Conservation (phyloP, 2,888 invertebrate genomes). For the Torymus aiolomorphi region DNA sequence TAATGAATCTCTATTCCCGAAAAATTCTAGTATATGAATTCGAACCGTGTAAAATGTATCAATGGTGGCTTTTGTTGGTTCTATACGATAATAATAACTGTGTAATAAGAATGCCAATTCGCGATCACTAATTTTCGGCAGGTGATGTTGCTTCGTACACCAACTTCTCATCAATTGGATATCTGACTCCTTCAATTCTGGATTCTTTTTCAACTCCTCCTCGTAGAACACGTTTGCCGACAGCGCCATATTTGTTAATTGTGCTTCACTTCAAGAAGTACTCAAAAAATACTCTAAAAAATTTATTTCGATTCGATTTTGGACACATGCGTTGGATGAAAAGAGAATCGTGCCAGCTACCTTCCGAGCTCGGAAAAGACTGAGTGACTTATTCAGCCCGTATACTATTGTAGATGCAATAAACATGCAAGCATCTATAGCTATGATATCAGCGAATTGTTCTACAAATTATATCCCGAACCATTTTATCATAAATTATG, state of each 20-base stretch:
- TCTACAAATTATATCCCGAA: too few species aligned
- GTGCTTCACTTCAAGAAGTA: too few species aligned
- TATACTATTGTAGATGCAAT: too few species aligned
- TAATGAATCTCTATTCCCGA: conserved; percentile 75
- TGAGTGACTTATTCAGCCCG: too few species aligned
- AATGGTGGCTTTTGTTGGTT: conserved; percentile 82
- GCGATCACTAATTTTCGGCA: conserved; percentile 79
- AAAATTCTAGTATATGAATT: conserved; percentile 78
- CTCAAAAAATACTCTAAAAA: too few species aligned
- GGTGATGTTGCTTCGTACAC: conserved; percentile 82
- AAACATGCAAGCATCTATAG: too few species aligned
- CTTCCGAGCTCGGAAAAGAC: too few species aligned
- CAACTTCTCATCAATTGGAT: conserved; percentile 80
- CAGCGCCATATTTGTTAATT: background rate
- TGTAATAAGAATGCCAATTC: conserved; percentile 82
- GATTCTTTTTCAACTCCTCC: conserved; percentile 80
- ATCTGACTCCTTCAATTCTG: conserved; percentile 80
- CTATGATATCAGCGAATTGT: too few species aligned
- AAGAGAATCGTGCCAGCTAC: too few species aligned
- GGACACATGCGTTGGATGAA: too few species aligned
- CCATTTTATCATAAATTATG: too few species aligned
- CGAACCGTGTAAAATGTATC: conserved; percentile 83
- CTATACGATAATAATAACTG: conserved; percentile 83
- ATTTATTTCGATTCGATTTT: too few species aligned
- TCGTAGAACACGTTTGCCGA: conserved; percentile 69